Evolutionary conservation across 1,140 invertebrate species (phyloP).

Genomic region (Tetranychus urticae): DNA sequence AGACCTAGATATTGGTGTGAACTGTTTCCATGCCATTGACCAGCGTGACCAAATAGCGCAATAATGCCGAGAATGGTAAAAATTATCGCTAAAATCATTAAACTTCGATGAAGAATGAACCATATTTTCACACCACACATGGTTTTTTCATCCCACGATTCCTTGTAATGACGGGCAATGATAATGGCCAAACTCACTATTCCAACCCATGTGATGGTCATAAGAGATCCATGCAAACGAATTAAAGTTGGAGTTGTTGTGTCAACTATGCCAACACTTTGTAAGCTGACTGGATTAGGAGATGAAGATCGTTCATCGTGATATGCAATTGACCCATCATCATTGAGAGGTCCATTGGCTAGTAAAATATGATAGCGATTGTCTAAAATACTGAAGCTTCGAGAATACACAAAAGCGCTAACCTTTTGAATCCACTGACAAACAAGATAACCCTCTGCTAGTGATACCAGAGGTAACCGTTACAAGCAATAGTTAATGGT

Average conservation of each 20-base stretch:
- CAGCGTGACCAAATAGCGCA: conserved; percentile 56
- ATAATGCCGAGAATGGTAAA: conserved; percentile 50
- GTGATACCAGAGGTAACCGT: no score
- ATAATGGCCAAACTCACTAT: conserved; percentile 69
- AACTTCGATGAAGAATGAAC: conserved; percentile 63
- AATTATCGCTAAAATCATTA: conserved; percentile 56
- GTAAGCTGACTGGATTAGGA: neutral
- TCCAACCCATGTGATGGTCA: conserved; percentile 74
- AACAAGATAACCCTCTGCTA: neutral
- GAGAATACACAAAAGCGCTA: neutral
- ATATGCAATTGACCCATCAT: neutral
- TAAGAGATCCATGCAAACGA: conserved; percentile 29
- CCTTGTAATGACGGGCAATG: conserved; percentile 66
- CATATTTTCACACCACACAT: conserved; percentile 70
- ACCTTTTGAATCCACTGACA: neutral
- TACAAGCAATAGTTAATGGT: no score
- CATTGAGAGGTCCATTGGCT: neutral
- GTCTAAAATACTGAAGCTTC: neutral
- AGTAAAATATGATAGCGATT: neutral
- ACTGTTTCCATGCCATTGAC: conserved; percentile 35
- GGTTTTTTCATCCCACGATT: conserved; percentile 57
- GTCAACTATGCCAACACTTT: neutral
- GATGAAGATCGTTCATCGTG: neutral
- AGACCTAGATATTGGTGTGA: conserved; percentile 26
- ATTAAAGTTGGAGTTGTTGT: neutral